Conservation (phyloP, 37 sponge, comb jelly and placozoan genomes). For the Diacarnus erythraeanus region DNA sequence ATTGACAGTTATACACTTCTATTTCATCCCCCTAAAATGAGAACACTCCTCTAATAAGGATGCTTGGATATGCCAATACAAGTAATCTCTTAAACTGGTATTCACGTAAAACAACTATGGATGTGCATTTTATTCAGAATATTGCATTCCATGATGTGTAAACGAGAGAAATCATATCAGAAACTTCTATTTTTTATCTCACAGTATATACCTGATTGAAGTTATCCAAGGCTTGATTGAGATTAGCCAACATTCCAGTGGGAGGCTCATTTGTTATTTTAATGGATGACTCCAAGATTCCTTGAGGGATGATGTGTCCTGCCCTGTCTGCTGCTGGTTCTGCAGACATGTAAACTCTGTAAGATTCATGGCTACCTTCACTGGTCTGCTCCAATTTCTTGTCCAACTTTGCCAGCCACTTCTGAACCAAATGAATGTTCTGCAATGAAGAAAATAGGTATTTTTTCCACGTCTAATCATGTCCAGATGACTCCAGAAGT, state of each 20-base stretch:
- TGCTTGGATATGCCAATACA: too few species aligned
- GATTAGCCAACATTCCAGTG: conserved; percentile 96
- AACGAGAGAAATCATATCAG: too few species aligned
- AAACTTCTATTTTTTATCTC: not conserved
- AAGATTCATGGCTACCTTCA: conserved; percentile 74
- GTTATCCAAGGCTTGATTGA: conserved; percentile 92
- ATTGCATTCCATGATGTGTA: too few species aligned
- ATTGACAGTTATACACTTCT: too few species aligned
- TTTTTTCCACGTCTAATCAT: too few species aligned
- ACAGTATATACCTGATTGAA: conserved; percentile 77
- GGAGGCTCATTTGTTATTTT: conserved; percentile 99
- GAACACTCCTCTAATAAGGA: too few species aligned
- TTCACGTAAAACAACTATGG: too few species aligned
- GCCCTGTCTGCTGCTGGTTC: conserved; percentile 87
- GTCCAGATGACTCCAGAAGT: too few species aligned
- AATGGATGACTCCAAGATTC: conserved; percentile 93
- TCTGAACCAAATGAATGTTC: conserved; percentile 96
- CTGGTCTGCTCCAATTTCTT: conserved; percentile 95
- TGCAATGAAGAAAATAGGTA: conserved; percentile 7
- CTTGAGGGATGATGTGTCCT: conserved; percentile 96
- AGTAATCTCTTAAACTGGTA: too few species aligned
- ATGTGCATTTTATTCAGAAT: too few species aligned
- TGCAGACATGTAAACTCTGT: conserved; percentile 97
- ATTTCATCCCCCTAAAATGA: too few species aligned
- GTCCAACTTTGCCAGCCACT: conserved; percentile 95